Conservation (phyloP, 2,888 invertebrate genomes). For the Glyphotaelius pellucidus region DNA sequence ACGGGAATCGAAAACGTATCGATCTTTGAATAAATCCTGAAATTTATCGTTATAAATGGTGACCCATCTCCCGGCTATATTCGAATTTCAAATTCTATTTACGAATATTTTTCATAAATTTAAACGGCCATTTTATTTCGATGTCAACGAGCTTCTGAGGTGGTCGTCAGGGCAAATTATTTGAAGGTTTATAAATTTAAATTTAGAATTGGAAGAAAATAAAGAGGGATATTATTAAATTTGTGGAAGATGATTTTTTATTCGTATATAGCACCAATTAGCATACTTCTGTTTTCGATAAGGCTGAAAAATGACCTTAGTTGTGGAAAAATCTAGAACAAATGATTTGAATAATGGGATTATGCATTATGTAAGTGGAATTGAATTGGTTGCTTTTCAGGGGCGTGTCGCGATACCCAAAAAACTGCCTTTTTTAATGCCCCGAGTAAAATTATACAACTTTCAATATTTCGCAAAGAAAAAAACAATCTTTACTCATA, state of each 20-base stretch:
- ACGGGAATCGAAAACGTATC: neutral
- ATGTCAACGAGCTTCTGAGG: constrained; percentile 46
- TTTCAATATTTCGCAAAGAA: neutral
- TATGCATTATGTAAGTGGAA: neutral
- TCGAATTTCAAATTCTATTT: constrained; percentile 63
- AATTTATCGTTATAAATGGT: constrained; percentile 36
- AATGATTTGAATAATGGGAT: neutral
- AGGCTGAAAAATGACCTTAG: constrained; percentile 19
- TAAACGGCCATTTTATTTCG: constrained; percentile 50
- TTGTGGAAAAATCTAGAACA: constrained; percentile 16
- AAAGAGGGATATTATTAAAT: neutral
- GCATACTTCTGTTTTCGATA: constrained; percentile 14
- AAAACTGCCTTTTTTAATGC: no score
- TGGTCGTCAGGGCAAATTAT: constrained; percentile 35
- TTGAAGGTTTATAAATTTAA: constrained; percentile 51
- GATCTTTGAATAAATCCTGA: neutral
- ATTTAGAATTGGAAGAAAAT: constrained; percentile 20
- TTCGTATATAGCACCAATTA: neutral
- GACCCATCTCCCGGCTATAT: constrained; percentile 34
- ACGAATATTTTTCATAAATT: constrained; percentile 64
- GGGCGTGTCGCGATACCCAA: neutral
- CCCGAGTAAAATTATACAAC: no score
- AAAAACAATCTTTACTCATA: no score
- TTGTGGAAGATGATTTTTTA: neutral
- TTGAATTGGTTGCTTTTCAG: neutral